Percentiles rank a stretch among this genome's conserved stretches.
These are phyloP conservation scores for Sarcophaga variegata DNA, from an alignment of 2,888 invertebrate species.

Conservation along the genomic window DNA sequence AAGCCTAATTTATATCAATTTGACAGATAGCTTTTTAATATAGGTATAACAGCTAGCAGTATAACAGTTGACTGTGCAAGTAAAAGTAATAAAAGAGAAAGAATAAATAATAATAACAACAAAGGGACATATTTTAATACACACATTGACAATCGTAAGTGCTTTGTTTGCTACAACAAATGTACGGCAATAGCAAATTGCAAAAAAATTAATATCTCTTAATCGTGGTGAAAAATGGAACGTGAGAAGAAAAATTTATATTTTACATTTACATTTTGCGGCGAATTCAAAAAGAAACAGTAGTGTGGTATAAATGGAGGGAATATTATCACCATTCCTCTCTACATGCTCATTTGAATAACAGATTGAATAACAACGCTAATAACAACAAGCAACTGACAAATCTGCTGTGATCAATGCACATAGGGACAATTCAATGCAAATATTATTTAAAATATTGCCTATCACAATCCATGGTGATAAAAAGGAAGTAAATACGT, in stretches of 20 bases:
- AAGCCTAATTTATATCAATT: constrained; percentile 39
- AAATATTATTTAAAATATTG: constrained; percentile 32
- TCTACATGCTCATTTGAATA: neutral
- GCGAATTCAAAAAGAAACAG: constrained; percentile 19
- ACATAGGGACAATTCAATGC: neutral
- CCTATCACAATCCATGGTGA: constrained; percentile 29
- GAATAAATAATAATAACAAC: neutral
- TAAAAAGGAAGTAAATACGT: constrained; percentile 17
- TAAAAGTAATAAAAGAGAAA: constrained; percentile 8
- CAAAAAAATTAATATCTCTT: neutral
- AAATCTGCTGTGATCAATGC: neutral
- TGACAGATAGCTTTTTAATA: constrained; percentile 36
- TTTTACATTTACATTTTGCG: neutral
- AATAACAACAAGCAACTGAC: neutral
- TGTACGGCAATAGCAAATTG: constrained; percentile 5
- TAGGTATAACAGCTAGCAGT: constrained; percentile 40
- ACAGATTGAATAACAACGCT: neutral
- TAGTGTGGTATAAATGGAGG: constrained; percentile 9
- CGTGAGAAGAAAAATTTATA: neutral
- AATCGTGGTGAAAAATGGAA: constrained; percentile 13
- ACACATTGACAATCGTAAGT: constrained; percentile 2
- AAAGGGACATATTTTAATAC: constrained; percentile 2
- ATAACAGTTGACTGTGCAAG: constrained; percentile 42
- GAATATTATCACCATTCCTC: constrained; percentile 16
- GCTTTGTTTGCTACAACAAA: constrained; percentile 22